Evolutionary conservation across 2,113 vertebrate species (phyloP), one percentile per base, ranked within the genome.

Genomic region (Pterocles gutturalis): DNA sequence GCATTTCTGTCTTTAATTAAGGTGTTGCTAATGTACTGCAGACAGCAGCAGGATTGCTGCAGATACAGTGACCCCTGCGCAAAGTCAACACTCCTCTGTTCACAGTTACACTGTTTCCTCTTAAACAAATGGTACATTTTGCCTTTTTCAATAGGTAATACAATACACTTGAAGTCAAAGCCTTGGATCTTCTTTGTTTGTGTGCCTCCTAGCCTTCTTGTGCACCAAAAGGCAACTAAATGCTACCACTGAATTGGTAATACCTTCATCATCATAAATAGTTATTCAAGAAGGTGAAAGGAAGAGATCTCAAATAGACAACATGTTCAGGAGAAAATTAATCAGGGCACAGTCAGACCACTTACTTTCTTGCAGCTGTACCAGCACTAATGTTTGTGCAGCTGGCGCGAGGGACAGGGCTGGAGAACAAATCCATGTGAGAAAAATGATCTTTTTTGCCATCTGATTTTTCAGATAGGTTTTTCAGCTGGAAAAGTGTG

Each of bases 301-400:
- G 18, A 90, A 61, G 54, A 83, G 66, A 76, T 76, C 90, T 90
- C 57, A 89, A 91, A 93, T 0, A 93, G 90, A 88, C 84, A 96
- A 94, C 81, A 93, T 94, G 66, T 94, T 90, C 70, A 83, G 75
- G 36, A 88, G 95, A 95, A 94, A 95, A 96, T 89, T 87, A 87
- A 95, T 90, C 90, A 58, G 87, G 81, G 65, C 48, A 91, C 80
- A 93, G 81, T 57, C 7, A 0, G 87, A 89, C 77, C 66, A 69
- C 89, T 97, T 94, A 93, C 91, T 65, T 95, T 95, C 70, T 75
- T 89, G 87, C 94, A 96, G 96, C 96, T 96, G 96, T 91, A 96
- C 89, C 96, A 96, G 89, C 81, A 87, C 93, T 82, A 95, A 95
- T 95, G 96, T 95, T 97, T 97, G 89, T 96, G 96, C 96, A 97